Conservation (phyloP, 2,797 vertebrate genomes). For the Xiphorhynchus erythropygius region DNA sequence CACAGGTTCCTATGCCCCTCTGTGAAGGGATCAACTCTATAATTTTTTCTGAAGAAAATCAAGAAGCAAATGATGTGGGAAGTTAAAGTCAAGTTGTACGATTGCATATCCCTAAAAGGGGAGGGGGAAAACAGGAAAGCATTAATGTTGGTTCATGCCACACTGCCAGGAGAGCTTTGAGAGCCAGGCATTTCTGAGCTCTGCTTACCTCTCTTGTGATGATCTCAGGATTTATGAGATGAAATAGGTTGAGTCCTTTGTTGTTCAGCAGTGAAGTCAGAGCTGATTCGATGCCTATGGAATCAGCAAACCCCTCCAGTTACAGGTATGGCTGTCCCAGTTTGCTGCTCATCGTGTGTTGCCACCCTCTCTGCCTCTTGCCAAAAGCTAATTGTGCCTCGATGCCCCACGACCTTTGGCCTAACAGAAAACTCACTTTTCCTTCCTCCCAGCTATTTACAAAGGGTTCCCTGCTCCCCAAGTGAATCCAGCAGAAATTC, state of each 20-base stretch:
- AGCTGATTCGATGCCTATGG: slow-evolving; percentile 75
- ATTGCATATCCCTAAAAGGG: slow-evolving; percentile 80
- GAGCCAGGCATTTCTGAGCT: not conserved
- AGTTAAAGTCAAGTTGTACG: slow-evolving; percentile 87
- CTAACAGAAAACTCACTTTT: not conserved
- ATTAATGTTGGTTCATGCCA: not conserved
- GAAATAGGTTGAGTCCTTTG: slow-evolving; percentile 81
- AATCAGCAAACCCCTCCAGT: not conserved
- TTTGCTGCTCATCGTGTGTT: not conserved
- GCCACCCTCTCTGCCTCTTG: not conserved
- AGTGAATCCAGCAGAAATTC: not conserved
- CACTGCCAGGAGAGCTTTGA: not conserved
- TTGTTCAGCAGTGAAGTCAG: slow-evolving; percentile 82
- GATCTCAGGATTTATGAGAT: slow-evolving; percentile 83
- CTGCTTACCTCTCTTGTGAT: slow-evolving; percentile 78
- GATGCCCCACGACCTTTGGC: fast-evolving
- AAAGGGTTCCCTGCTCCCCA: not conserved
- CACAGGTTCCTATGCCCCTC: not conserved
- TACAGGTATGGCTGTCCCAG: not conserved
- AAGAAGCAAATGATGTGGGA: slow-evolving; percentile 86
- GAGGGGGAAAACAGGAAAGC: not conserved
- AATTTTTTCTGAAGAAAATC: slow-evolving; percentile 80
- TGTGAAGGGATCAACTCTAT: slow-evolving; percentile 26
- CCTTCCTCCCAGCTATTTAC: not conserved
- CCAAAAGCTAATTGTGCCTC: not conserved